Evolutionary conservation across 53 echinoderm and acorn worm genomes (phyloP).

Genomic region (Holothuria leucospilota): DNA sequence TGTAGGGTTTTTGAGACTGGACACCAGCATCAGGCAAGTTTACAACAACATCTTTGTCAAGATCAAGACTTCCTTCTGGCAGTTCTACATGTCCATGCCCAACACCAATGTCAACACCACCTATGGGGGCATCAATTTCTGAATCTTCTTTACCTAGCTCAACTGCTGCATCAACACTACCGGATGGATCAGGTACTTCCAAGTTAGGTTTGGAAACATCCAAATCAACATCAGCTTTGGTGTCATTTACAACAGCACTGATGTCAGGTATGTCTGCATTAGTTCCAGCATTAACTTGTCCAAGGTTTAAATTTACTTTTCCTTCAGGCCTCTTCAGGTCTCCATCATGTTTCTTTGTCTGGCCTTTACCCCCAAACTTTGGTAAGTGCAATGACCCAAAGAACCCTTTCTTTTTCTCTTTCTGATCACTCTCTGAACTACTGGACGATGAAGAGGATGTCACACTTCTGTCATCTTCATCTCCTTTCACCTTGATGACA

Average conservation of each 20-base stretch:
- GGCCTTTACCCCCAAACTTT: slow-evolving; percentile 44
- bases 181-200: too few species aligned
- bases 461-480: slow-evolving; percentile 17
- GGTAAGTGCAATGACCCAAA: slow-evolving; percentile 75
- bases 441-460: slow-evolving; percentile 14
- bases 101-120: not conserved
- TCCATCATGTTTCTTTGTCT: slow-evolving; percentile 33
- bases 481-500: slow-evolving; percentile 3
- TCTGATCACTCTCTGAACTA: slow-evolving; percentile 21
- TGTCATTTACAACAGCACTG: slow-evolving; percentile 48
- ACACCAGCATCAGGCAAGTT: slow-evolving; percentile 19
- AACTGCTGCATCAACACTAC: not conserved
- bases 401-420: slow-evolving; percentile 68
- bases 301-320: not conserved
- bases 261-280: slow-evolving; percentile 23
- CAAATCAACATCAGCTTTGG: slow-evolving; percentile 63
- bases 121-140: not conserved
- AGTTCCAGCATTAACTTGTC: not conserved
- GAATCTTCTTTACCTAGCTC: not conserved
- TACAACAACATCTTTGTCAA: slow-evolving; percentile 45
- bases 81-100: slow-evolving; percentile 16
- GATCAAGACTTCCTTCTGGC: slow-evolving; percentile 38
- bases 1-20: slow-evolving; percentile 46
- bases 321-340: not conserved
- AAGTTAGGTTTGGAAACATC: slow-evolving; percentile 16